A percentile compares a stretch with the other conserved stretches of the same genome.
phyloP scores from a whole-genome alignment of 2,113 vertebrate species.

The Morphnarchus princeps region DNA sequence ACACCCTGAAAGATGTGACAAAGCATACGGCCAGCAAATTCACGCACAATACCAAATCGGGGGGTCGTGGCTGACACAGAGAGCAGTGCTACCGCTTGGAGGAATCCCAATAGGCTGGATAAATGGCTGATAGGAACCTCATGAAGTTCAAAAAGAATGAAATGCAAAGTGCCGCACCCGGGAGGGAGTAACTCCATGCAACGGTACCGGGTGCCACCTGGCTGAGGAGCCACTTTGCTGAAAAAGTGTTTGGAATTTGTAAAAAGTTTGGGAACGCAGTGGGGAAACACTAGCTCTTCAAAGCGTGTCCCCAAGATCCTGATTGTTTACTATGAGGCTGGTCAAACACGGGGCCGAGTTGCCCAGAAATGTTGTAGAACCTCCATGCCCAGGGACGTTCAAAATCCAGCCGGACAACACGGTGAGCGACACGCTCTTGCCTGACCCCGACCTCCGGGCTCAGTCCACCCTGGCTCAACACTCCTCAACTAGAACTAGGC shows the following conservation, averaged over 20 bases:
- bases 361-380: neutral
- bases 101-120: neutral
- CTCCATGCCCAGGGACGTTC: neutral
- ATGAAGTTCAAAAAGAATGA: neutral
- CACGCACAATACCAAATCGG: neutral
- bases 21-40: neutral
- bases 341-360: neutral
- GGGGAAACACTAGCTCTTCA: neutral
- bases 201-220: neutral
- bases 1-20: neutral
- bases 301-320: neutral
- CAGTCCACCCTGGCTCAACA: neutral
- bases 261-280: neutral
- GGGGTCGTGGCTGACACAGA: neutral
- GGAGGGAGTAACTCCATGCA: neutral
- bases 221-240: neutral
- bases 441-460: neutral
- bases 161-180: neutral
- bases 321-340: neutral
- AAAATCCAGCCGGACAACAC: neutral
- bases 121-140: neutral
- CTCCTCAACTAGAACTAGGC: rapidly evolving
- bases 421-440: neutral
- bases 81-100: neutral
- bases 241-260: neutral